These are phyloP conservation scores for Diploptera punctata DNA, from an alignment of 2,888 invertebrate genomes.

Conservation along the genomic window DNA sequence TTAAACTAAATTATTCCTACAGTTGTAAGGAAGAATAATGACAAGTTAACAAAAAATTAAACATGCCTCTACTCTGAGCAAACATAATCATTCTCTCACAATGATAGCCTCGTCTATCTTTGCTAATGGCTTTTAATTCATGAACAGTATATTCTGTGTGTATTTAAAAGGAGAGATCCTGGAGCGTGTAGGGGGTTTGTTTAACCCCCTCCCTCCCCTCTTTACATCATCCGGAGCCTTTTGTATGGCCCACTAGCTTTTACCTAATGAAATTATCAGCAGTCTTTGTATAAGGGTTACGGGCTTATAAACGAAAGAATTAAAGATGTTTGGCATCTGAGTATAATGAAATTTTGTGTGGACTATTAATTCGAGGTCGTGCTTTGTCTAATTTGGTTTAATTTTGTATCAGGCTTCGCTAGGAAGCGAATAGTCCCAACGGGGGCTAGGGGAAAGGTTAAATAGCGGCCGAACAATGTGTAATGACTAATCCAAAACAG, in stretches of 20 bases:
- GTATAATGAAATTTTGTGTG: conserved; percentile 41
- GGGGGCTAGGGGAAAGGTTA: conserved; percentile 8
- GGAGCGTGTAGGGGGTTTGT: conserved; percentile 11
- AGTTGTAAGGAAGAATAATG: background rate
- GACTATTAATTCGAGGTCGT: conserved; percentile 40
- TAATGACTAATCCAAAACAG: background rate
- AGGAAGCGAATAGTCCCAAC: background rate
- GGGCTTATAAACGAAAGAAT: conserved; percentile 32
- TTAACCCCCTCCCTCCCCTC: conserved; percentile 11
- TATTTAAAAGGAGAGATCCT: conserved; percentile 30
- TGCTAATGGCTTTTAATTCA: conserved; percentile 37
- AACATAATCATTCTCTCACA: conserved; percentile 22
- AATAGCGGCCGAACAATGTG: conserved; percentile 10
- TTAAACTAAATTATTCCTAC: conserved; percentile 19
- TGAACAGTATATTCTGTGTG: conserved; percentile 34
- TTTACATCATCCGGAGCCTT: conserved; percentile 17
- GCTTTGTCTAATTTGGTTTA: conserved; percentile 42
- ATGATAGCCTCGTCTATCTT: conserved; percentile 28
- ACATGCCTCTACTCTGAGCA: background rate
- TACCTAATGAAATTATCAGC: conserved; percentile 37
- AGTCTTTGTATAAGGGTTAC: conserved; percentile 17
- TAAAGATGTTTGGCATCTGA: conserved; percentile 34
- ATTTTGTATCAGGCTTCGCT: conserved; percentile 39
- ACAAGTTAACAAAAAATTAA: background rate
- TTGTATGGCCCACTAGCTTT: conserved; percentile 32